phyloP scores from a whole-genome alignment of 2,113 vertebrate genomes.

The Rhagologus leucostigma region DNA sequence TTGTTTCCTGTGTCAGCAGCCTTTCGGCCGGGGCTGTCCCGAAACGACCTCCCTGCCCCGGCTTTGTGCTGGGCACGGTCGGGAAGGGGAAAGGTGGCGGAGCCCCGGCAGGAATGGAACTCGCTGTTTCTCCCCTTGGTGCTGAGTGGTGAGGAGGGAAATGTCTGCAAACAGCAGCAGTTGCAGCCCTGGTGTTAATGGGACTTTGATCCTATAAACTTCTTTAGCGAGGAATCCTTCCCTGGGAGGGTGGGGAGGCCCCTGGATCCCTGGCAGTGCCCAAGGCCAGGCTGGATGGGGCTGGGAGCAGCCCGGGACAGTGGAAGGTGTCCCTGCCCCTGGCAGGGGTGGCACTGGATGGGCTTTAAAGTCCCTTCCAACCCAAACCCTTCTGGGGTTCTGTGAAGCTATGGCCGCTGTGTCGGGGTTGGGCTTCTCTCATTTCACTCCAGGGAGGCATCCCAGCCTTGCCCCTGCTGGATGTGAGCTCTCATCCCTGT shows the following conservation, averaged over 20 bases:
- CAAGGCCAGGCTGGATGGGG: not conserved
- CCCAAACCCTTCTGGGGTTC: not conserved
- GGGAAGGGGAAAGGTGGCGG: not conserved
- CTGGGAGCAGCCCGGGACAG: not conserved
- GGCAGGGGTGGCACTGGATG: not conserved
- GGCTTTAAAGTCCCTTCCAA: not conserved
- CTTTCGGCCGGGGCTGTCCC: not conserved
- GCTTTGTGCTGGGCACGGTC: not conserved
- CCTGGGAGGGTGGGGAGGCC: not conserved
- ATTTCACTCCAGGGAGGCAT: rapidly evolving
- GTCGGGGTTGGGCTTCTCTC: not conserved
- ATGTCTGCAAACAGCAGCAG: not conserved
- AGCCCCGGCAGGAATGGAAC: not conserved
- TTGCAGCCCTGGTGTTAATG: not conserved
- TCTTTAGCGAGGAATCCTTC: not conserved
- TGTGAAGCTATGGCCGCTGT: not conserved
- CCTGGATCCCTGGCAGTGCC: not conserved
- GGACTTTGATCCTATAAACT: not conserved
- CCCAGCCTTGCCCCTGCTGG: not conserved
- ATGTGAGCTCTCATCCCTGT: not conserved
- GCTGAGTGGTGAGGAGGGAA: not conserved
- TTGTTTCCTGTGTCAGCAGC: not conserved
- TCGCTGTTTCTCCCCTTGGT: not conserved
- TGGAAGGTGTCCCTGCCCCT: not conserved
- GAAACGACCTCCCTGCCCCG: not conserved